These are phyloP conservation scores for Anolis sagrei DNA, from an alignment of 2,113 vertebrate species.

Conservation along the genomic window DNA sequence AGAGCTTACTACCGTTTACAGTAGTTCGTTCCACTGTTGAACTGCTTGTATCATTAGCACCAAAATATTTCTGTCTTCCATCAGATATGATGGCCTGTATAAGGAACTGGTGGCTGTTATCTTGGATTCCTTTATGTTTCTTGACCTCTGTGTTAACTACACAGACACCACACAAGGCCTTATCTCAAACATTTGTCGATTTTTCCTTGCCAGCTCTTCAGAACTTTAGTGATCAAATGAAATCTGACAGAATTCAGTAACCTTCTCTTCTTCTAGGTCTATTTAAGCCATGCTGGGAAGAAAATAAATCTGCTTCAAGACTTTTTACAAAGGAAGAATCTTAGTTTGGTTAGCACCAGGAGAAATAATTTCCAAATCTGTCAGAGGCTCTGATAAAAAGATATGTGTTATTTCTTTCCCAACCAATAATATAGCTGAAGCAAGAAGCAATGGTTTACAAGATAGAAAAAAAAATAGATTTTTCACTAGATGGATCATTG, in stretches of 20 bases:
- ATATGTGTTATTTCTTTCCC: neutral
- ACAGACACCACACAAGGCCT: neutral
- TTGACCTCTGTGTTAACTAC: neutral
- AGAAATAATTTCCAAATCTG: constrained; percentile 25
- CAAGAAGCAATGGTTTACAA: neutral
- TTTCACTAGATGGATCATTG: neutral
- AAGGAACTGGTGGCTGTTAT: neutral
- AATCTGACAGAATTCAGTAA: constrained; percentile 12
- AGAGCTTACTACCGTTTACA: no score
- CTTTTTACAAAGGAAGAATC: neutral
- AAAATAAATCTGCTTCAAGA: neutral
- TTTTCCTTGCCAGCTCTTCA: neutral
- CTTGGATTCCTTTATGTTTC: neutral
- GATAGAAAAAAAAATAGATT: neutral
- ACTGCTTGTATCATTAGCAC: no score
- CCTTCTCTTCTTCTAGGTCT: neutral
- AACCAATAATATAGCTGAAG: neutral
- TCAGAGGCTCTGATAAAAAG: neutral
- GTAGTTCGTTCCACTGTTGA: no score
- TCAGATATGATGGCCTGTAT: neutral
- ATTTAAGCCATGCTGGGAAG: neutral
- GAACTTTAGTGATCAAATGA: neutral
- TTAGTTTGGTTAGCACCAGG: neutral
- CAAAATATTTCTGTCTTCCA: neutral
- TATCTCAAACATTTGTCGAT: neutral